Percentiles rank a stretch among this genome's conserved stretches.
These are phyloP conservation scores for Esox lucius DNA, from an alignment of 2,797 vertebrate species.

Conservation along the genomic window DNA sequence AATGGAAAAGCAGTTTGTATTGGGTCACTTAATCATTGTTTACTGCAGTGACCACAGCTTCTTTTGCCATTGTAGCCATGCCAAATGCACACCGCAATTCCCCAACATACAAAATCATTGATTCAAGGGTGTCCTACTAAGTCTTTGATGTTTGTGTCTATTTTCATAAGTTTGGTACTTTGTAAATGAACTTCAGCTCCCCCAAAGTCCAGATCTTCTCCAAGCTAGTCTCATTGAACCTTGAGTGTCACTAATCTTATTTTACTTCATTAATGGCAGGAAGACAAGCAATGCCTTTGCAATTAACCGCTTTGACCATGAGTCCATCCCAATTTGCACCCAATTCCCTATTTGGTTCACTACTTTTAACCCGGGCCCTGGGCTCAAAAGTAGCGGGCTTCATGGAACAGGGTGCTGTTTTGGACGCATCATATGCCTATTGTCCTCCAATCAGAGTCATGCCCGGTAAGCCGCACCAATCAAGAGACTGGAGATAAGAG, in stretches of 20 bases:
- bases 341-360: background rate
- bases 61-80: background rate
- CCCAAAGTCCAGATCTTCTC: background rate
- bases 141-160: background rate
- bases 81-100: background rate
- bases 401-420: background rate
- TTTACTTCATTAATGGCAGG: conserved; percentile 44
- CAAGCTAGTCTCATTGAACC: conserved; percentile 49
- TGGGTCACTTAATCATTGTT: background rate
- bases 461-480: conserved; percentile 40
- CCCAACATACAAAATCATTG: background rate
- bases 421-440: conserved; percentile 9
- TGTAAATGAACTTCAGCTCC: background rate
- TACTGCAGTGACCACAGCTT: background rate
- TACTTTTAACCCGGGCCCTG: background rate
- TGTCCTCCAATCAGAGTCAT: conserved; percentile 31
- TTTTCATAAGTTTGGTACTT: background rate
- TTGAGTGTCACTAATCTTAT: conserved; percentile 48
- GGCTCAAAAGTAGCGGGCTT: background rate
- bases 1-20: conserved; percentile 1
- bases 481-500: conserved; percentile 38
- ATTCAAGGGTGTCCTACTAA: background rate
- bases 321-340: background rate
- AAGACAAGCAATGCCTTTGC: conserved; percentile 25
- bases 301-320: conserved; percentile 33